Evolutionary conservation across 2,797 vertebrate species (phyloP), one percentile per base, ranked within the genome.

Genomic region (Syngnathus rostellatus): DNA sequence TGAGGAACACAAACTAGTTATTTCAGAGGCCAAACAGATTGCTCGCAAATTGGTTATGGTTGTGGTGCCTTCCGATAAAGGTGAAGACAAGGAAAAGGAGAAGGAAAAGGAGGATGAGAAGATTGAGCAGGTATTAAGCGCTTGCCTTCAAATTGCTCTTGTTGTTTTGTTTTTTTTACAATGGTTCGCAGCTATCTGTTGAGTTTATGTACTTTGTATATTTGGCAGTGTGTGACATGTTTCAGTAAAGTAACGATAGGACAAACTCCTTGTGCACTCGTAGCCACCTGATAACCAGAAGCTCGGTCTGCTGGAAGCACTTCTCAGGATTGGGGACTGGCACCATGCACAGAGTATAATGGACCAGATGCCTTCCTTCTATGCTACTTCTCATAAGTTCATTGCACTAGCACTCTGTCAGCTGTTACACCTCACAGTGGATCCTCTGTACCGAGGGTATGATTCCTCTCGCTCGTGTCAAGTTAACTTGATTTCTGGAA

Each of bases 61-160:
- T 0, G 93, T 98, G 50, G 88, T 99, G 46, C 96, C 96, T 61
- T 96, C 96, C 2, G 97, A 99, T 79, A 99, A 98, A 87, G 90
- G 86, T 9, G 97, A 99, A 19, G 97, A 99, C 70, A 97, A 96
- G 81, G 96, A 99, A 17, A 97, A 96, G 67, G 97, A 99, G 62
- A 98, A 96, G 64, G 96, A 99, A 66, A 98, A 98, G 70, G 97
- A 98, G 45, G 97, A 99, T 63, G 96, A 98, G 62, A 98, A 98
- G 82, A 93, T 92, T 0, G 96, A 98, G 50, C 98, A 97, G 94
- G 97, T 97, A 85, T 61, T 6, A 1, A 46, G 65, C 3, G 31
- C 31, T 31, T 2, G 2, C 31, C 31, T 31, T 31, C 3, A 31
- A 31, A 31, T 31, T 31, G 3, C 17, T 10, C 53, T 43, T 43